Conservation (phyloP, 2,797 vertebrate species). For the Peromyscus aztecus region DNA sequence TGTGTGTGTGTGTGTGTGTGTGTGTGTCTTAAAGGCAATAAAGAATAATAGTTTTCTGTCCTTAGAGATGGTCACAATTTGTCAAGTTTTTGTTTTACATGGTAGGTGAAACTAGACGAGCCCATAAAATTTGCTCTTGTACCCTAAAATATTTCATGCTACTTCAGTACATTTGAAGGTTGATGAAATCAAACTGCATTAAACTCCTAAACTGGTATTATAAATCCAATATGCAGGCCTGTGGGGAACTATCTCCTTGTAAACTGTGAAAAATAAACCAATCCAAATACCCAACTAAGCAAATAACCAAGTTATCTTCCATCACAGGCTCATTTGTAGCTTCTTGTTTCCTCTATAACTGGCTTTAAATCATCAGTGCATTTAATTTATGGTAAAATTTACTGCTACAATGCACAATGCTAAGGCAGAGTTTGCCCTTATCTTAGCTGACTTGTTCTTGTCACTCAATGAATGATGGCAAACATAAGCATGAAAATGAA, state of each 20-base stretch:
- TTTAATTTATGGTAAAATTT: constrained; percentile 72
- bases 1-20: not conserved
- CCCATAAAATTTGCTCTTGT: constrained; percentile 6
- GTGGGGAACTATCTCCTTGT: constrained; percentile 37
- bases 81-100: constrained; percentile 42
- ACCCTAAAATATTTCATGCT: not conserved
- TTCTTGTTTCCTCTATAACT: constrained; percentile 64
- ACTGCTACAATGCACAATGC: constrained; percentile 33
- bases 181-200: constrained; percentile 64
- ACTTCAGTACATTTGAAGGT: constrained; percentile 56
- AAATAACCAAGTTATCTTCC: constrained; percentile 63
- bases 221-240: constrained; percentile 46
- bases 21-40: not conserved
- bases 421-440: constrained; percentile 56
- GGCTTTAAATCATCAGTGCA: constrained; percentile 54
- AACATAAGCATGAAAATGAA: constrained; percentile 85
- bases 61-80: constrained; percentile 12
- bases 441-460: constrained; percentile 64
- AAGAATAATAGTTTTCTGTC: constrained; percentile 10
- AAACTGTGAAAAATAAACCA: constrained; percentile 61
- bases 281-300: constrained; percentile 57
- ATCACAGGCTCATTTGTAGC: constrained; percentile 50
- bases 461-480: constrained; percentile 73
- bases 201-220: constrained; percentile 27
- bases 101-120: not conserved